Evolutionary conservation across 2,113 vertebrate species (phyloP), one percentile per base, ranked within the genome.

Genomic region (Sisor rabdophorus): DNA sequence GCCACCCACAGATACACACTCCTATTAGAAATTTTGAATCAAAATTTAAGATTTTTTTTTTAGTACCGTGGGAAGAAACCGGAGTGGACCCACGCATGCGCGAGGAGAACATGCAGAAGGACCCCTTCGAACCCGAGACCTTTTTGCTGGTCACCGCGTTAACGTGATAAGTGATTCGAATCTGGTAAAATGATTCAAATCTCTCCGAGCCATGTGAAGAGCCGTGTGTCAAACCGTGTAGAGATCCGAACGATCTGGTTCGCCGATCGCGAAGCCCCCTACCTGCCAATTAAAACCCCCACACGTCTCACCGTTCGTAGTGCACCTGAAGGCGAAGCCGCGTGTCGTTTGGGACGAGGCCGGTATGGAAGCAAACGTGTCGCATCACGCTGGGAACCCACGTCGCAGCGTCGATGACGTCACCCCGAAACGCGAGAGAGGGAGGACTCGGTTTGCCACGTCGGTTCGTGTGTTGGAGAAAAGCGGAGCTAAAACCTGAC

Each of bases 361-460:
- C 30, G 70, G 22, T 36, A 19, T 19, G 3, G 11, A 40, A n/a
- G 53, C 20, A 2, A n/a, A 26, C 56, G 44, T n/a, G 44, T 61
- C 40, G 55, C 16, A 17, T 30, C 36, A 73, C 22, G 71, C 16
- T 19, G 47, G 10, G 1, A 67, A 67, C 6, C 32, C 6, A 3
- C 24, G 90, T 87, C 90, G 89, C 91, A 2, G 6, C 47, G 0
- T 2, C 75, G 86, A 91, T 92, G 90, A 91, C 91, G 91, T 70
- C 3, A 6, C 0, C 0, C 6, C 40, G 16, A 2, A n/a, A n/a
- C n/a, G 24, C 47, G 24, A 20, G 2, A 64, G 84, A 85, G 80
- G 84, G 89, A 69, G 89, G 87, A 87, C 61, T 85, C 64, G 80
- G 40, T 90, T 80, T 93, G 92, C 92, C 92, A 93, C 92, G 91